These are phyloP conservation scores for Pogonognathellus flavescens DNA, from an alignment of 1,140 invertebrate genomes.

Conservation along the genomic window DNA sequence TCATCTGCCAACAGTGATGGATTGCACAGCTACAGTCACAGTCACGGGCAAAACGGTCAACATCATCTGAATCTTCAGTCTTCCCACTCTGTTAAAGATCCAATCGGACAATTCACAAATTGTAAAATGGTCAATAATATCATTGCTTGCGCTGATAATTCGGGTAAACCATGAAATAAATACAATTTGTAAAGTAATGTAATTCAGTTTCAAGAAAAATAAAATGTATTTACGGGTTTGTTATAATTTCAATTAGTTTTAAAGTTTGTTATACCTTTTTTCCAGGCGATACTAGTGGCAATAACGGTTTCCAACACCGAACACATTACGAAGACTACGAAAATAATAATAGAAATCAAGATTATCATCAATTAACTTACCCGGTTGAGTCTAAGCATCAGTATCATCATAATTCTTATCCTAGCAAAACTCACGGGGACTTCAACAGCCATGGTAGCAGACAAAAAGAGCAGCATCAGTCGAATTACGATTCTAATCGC, in stretches of 20 bases:
- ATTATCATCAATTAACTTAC: not conserved
- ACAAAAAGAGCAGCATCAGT: not conserved
- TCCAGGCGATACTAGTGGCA: not conserved
- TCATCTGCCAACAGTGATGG: not conserved
- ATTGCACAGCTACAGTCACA: not conserved
- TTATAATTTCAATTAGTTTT: not conserved
- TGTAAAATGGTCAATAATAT: slow-evolving; percentile 59
- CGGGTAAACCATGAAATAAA: slow-evolving; percentile 46
- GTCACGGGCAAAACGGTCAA: not conserved
- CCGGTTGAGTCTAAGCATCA: not conserved
- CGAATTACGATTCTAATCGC: not conserved
- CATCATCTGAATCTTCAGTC: not conserved
- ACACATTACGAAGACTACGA: not conserved
- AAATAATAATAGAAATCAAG: not conserved
- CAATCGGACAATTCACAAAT: slow-evolving; percentile 59
- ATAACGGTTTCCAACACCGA: not conserved
- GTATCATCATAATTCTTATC: not conserved
- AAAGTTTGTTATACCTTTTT: not conserved
- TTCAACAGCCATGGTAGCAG: not conserved
- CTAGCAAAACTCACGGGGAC: not conserved
- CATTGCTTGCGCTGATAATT: slow-evolving; percentile 63
- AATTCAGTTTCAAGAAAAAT: not conserved
- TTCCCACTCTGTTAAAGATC: slow-evolving; percentile 40
- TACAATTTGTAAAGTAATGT: not conserved
- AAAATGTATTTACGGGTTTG: no score